Conservation (phyloP, 2,113 vertebrate genomes). For the Eclectus roratus region DNA sequence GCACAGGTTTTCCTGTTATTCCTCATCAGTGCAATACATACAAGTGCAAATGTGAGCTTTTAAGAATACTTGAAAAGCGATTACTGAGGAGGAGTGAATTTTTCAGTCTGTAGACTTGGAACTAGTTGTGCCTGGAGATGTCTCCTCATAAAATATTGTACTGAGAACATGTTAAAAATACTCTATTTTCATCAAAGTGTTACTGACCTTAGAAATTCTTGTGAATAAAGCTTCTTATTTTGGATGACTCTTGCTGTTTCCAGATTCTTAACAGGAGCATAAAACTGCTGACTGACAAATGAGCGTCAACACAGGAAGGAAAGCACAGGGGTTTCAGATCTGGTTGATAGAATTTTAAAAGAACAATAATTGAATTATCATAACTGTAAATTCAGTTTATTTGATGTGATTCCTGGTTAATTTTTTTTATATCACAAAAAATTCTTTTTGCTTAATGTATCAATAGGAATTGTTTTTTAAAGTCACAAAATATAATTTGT, state of each 20-base stretch:
- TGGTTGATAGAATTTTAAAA: not conserved
- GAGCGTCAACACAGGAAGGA: not conserved
- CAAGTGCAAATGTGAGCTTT: not conserved
- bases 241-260: not conserved
- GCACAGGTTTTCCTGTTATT: not conserved
- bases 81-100: not conserved
- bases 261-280: not conserved
- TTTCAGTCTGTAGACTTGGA: not conserved
- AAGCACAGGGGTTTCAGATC: not conserved
- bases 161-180: not conserved
- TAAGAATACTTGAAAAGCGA: not conserved
- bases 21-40: not conserved
- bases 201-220: not conserved
- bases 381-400: not conserved
- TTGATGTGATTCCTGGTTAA: not conserved
- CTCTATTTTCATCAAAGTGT: not conserved
- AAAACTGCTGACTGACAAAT: not conserved
- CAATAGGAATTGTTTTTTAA: not conserved
- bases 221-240: not conserved
- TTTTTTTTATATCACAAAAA: not conserved
- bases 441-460: not conserved
- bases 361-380: not conserved
- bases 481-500: not conserved
- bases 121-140: not conserved
- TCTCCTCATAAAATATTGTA: not conserved